phyloP scores from a whole-genome alignment of 2,113 vertebrate species.

The Myxocyprinus asiaticus region DNA sequence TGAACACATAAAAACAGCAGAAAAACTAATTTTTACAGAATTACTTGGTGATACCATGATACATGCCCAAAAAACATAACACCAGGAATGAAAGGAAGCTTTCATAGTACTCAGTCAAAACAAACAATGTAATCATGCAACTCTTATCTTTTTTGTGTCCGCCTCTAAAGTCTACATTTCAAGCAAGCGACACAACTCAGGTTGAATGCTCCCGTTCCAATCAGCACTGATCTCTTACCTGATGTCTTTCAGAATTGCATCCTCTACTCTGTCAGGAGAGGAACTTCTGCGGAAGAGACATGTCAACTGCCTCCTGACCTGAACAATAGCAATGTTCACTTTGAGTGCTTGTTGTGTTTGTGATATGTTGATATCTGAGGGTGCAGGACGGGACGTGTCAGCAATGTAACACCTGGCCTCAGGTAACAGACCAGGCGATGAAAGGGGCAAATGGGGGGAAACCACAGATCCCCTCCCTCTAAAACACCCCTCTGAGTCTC shows the following conservation, averaged over 20 bases:
- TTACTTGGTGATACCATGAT: no score
- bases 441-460: background rate
- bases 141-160: background rate
- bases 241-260: no score
- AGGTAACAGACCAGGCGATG: constrained; percentile 9
- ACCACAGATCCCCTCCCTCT: background rate
- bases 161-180: background rate
- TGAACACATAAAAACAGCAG: no score
- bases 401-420: constrained; percentile 49
- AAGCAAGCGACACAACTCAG: background rate
- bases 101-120: background rate
- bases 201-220: background rate
- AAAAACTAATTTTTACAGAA: no score
- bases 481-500: background rate
- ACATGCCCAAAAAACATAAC: no score
- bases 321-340: constrained; percentile 40
- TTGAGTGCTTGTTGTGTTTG: constrained; percentile 24
- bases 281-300: background rate
- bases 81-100: background rate
- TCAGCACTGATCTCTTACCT: background rate
- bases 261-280: no score
- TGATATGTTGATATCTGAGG: constrained; percentile 41
- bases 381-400: constrained; percentile 50
- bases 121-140: background rate
- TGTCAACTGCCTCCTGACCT: constrained; percentile 19